Percentiles rank a stretch among this genome's conserved stretches.
Conservation (phyloP, 1,140 invertebrate species). For the Platyscapa corneri region DNA sequence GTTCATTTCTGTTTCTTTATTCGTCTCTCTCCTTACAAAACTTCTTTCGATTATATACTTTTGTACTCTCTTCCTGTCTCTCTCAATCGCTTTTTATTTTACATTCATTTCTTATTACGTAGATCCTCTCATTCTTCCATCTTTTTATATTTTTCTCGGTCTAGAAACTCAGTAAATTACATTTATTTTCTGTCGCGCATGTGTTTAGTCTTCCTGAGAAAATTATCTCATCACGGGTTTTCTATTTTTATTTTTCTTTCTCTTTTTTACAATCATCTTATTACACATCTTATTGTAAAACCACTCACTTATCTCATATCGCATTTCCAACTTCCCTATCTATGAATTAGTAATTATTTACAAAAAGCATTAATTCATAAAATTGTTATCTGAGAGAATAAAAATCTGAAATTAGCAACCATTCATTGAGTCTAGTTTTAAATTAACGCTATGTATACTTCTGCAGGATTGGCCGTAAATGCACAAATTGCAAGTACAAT, state of each 20-base stretch:
- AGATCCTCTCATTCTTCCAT: not conserved
- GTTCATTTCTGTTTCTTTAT: not conserved
- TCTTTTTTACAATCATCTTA: not conserved
- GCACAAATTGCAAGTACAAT: not conserved
- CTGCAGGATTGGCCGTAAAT: not conserved
- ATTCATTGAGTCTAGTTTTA: not conserved
- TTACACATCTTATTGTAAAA: not conserved
- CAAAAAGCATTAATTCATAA: not conserved
- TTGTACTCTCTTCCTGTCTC: not conserved
- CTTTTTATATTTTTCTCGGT: not conserved
- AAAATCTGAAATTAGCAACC: not conserved
- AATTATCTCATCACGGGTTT: not conserved
- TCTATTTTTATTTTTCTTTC: slow-evolving; percentile 11
- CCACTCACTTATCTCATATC: not conserved
- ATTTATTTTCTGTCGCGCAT: not conserved
- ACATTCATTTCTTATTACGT: not conserved
- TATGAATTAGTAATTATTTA: not conserved
- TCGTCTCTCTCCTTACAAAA: not conserved
- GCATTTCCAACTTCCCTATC: not conserved
- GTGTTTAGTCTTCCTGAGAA: not conserved
- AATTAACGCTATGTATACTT: not conserved
- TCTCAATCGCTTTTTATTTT: not conserved
- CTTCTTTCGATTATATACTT: not conserved
- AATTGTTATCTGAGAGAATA: not conserved
- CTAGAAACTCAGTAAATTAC: slow-evolving; percentile 26